These are phyloP conservation scores for Phrynocephalus guinanensis DNA, from an alignment of 2,797 vertebrate species.

Conservation along the genomic window DNA sequence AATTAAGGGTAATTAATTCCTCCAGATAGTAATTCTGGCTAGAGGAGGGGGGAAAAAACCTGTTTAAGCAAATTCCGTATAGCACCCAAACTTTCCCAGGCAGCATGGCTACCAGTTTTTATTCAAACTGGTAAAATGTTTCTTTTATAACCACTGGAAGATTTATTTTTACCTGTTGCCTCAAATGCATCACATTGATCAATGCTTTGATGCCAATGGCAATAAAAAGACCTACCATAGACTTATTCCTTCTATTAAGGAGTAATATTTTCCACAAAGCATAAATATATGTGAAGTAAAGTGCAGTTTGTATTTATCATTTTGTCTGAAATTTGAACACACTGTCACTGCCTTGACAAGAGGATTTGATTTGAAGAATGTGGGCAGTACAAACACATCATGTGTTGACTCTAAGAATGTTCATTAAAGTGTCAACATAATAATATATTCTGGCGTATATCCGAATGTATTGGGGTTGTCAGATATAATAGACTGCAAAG, in stretches of 20 bases:
- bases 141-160: constrained; percentile 47
- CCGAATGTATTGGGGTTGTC: background rate
- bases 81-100: background rate
- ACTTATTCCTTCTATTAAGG: background rate
- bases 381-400: background rate
- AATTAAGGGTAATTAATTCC: too few species aligned
- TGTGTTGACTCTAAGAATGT: background rate
- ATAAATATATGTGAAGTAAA: constrained; percentile 26
- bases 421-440: background rate
- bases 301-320: constrained; percentile 6
- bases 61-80: too few species aligned
- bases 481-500: background rate
- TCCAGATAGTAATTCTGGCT: too few species aligned
- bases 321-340: background rate
- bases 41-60: too few species aligned
- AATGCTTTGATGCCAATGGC: background rate
- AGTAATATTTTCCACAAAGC: constrained; percentile 11
- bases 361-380: constrained; percentile 33
- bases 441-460: background rate
- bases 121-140: constrained; percentile 2
- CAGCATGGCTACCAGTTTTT: background rate
- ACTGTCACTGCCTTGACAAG: constrained; percentile 21
- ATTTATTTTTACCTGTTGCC: constrained; percentile 47
- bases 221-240: constrained; percentile 33
- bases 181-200: constrained; percentile 12